Conservation (phyloP, 2,888 invertebrate genomes). For the Gastrophysa polygoni region DNA sequence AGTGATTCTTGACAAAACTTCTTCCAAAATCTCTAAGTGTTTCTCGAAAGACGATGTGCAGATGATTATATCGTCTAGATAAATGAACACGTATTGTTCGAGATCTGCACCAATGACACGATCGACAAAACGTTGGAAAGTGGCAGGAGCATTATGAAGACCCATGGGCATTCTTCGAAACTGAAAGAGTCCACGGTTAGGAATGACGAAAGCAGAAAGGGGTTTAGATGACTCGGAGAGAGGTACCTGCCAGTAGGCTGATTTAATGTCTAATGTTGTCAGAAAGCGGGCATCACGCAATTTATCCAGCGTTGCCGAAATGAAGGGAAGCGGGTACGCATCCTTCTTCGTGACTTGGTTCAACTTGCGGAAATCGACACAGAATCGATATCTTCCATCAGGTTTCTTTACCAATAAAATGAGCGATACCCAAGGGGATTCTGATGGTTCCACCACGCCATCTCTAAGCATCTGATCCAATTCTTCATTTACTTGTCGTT, state of each 20-base stretch:
- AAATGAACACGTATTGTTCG: slow-evolving; percentile 2
- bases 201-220: not conserved
- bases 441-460: slow-evolving; percentile 37
- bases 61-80: not conserved
- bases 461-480: slow-evolving; percentile 38
- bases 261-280: slow-evolving; percentile 15
- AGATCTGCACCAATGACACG: not conserved
- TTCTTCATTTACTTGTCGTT: too few relatives aligned
- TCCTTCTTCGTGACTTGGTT: slow-evolving; percentile 15
- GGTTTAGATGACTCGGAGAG: not conserved
- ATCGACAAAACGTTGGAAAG: not conserved
- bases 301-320: slow-evolving; percentile 19
- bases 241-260: not conserved
- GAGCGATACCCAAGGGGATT: slow-evolving; percentile 44
- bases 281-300: slow-evolving; percentile 14
- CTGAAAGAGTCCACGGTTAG: slow-evolving; percentile 17
- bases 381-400: slow-evolving; percentile 16
- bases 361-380: slow-evolving; percentile 7
- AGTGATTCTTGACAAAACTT: not conserved
- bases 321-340: slow-evolving; percentile 16
- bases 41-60: not conserved
- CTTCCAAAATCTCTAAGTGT: slow-evolving; percentile 1
- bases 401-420: slow-evolving; percentile 46
- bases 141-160: not conserved
- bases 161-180: too few relatives aligned